Percentiles rank a stretch among this genome's conserved stretches.
Evolutionary conservation across 2,797 vertebrate species (phyloP).

Genomic region (Alosa sapidissima): DNA sequence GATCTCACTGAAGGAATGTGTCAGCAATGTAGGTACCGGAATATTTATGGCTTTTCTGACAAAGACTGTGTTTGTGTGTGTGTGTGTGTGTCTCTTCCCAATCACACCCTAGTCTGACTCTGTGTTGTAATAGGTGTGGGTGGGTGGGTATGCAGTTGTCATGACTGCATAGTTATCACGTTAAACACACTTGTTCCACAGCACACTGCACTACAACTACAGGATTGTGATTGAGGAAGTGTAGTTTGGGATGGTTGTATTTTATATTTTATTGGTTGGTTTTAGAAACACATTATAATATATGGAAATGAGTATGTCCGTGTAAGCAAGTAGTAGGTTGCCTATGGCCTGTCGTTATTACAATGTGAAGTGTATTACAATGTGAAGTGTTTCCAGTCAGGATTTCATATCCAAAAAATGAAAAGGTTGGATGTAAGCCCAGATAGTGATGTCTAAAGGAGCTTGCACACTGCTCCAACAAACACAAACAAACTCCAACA

Average conservation of each 20-base stretch:
- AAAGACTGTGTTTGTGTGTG: not conserved
- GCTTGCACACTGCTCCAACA: too few species aligned
- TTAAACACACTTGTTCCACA: not conserved
- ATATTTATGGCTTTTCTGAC: not conserved
- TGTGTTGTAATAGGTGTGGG: not conserved
- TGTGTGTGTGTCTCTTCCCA: not conserved
- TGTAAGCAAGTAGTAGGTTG: not conserved
- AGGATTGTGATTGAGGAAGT: not conserved
- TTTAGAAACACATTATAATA: not conserved
- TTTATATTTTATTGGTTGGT: not conserved
- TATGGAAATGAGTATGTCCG: not conserved
- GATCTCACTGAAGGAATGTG: conserved; percentile 75
- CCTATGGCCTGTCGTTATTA: not conserved
- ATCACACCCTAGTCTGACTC: not conserved
- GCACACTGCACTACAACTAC: not conserved
- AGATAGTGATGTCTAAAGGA: too few species aligned
- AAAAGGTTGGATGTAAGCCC: too few species aligned
- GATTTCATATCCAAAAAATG: too few species aligned
- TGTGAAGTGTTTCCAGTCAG: too few species aligned
- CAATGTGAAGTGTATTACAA: too few species aligned
- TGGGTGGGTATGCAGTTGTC: not conserved
- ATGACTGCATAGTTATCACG: not conserved
- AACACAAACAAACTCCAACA: too few species aligned
- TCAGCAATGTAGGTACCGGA: conserved; percentile 76
- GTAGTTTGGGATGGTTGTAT: not conserved